A percentile compares a stretch with the other conserved stretches of the same genome.
Conservation (phyloP, 1,140 invertebrate genomes). For the Aphelenchoides avenae region DNA sequence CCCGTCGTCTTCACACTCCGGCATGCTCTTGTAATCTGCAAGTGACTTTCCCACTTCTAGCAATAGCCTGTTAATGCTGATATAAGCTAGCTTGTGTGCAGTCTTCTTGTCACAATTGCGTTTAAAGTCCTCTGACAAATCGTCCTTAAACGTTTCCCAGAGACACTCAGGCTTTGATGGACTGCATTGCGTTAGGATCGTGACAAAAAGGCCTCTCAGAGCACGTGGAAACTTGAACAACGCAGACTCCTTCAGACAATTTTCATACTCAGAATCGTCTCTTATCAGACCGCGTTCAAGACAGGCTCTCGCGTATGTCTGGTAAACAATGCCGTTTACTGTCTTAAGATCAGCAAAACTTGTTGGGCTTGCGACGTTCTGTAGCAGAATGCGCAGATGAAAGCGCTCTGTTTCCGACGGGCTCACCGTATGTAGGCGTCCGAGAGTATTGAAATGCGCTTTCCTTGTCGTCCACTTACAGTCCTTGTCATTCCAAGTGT, state of each 20-base stretch:
- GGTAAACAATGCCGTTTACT: constrained; percentile 19
- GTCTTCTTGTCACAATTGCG: too few relatives aligned
- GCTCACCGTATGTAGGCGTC: constrained; percentile 21
- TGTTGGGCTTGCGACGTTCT: constrained; percentile 1
- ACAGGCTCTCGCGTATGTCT: constrained; percentile 21
- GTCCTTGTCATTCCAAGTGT: constrained; percentile 14
- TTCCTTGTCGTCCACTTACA: constrained; percentile 18
- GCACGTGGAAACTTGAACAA: constrained; percentile 18
- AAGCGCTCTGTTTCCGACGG: constrained; percentile 12
- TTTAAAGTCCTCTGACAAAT: constrained; percentile 27
- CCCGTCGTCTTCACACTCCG: too few relatives aligned
- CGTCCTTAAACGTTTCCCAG: constrained; percentile 20
- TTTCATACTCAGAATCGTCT: constrained; percentile 25
- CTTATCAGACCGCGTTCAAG: constrained; percentile 14
- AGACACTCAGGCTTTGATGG: constrained; percentile 14
- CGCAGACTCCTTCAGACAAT: constrained; percentile 16
- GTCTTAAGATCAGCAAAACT: constrained; percentile 20
- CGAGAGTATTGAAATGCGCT: constrained; percentile 10
- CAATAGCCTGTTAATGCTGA: too few relatives aligned
- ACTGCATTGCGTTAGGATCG: constrained; percentile 13
- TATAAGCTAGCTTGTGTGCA: too few relatives aligned
- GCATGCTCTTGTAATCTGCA: too few relatives aligned
- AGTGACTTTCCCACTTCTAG: too few relatives aligned
- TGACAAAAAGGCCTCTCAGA: constrained; percentile 27
- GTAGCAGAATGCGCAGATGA: constrained; percentile 20